These are phyloP conservation scores for Philantomba maxwellii DNA, from an alignment of 2,113 vertebrate species.

Conservation along the genomic window DNA sequence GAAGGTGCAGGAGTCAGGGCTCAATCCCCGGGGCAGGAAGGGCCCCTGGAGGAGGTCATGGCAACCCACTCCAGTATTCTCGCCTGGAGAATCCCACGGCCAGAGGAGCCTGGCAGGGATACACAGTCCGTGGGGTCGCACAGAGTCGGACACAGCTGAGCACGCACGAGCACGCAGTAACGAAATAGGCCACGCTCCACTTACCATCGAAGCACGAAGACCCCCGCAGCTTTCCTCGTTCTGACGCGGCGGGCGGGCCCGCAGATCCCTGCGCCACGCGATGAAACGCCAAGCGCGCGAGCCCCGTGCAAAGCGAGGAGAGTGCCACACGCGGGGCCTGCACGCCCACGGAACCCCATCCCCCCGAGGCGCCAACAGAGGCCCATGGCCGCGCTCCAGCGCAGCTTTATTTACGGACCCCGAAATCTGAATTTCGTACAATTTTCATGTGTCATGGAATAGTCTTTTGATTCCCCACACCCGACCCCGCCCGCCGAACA, in stretches of 20 bases:
- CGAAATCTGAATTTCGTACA: neutral
- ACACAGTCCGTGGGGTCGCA: neutral
- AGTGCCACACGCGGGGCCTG: rapidly evolving
- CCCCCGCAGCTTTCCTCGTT: neutral
- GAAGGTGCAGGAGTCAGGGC: neutral
- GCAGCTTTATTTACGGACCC: neutral
- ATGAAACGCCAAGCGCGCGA: rapidly evolving
- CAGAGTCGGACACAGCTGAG: neutral
- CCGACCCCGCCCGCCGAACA: rapidly evolving
- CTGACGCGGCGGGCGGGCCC: rapidly evolving
- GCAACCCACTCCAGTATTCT: neutral
- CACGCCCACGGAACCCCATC: rapidly evolving
- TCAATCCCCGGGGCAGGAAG: neutral
- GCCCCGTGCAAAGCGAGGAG: rapidly evolving
- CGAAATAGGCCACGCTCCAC: neutral
- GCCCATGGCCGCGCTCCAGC: rapidly evolving
- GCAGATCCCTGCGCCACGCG: rapidly evolving
- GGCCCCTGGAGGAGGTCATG: neutral
- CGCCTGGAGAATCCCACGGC: neutral
- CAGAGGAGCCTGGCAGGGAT: neutral
- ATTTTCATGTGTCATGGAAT: neutral
- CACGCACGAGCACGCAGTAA: rapidly evolving
- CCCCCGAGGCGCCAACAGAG: rapidly evolving
- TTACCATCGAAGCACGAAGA: rapidly evolving
- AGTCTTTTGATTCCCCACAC: neutral